Evolutionary conservation across 2,888 invertebrate genomes (phyloP).

Genomic region (Lymantria dispar): DNA sequence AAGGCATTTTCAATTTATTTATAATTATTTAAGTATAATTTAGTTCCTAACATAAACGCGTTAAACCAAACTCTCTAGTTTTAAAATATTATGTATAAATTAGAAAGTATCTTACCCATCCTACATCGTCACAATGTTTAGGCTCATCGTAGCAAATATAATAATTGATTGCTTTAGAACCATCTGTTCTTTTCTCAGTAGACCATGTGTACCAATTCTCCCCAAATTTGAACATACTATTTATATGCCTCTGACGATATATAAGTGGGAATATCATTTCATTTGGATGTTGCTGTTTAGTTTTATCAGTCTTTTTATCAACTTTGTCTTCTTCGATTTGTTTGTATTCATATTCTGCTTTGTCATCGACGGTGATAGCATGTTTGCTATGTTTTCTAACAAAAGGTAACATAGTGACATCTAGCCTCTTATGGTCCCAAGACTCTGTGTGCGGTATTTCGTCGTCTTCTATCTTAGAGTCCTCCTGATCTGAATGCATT

Average conservation of each 20-base stretch:
- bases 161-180: conserved; percentile 64
- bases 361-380: conserved; percentile 29
- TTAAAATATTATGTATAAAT: no score
- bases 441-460: conserved; percentile 42
- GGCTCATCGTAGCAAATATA: conserved; percentile 74
- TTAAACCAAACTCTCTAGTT: no score
- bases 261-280: conserved; percentile 71
- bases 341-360: conserved; percentile 42
- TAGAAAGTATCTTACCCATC: conserved; percentile 57
- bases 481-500: conserved; percentile 68
- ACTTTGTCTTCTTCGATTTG: conserved; percentile 50
- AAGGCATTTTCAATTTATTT: no score
- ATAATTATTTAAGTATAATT: no score
- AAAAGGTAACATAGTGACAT: conserved; percentile 53
- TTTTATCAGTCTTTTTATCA: conserved; percentile 54
- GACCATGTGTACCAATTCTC: conserved; percentile 78
- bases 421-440: conserved; percentile 42
- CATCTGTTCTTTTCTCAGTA: conserved; percentile 62
- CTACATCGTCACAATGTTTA: conserved; percentile 70
- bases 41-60: no score
- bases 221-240: conserved; percentile 75
- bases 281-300: conserved; percentile 60
- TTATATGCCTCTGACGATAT: conserved; percentile 66
- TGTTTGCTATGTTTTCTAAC: conserved; percentile 42
- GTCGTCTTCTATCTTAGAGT: conserved; percentile 61